Evolutionary conservation across 2,888 invertebrate genomes (phyloP), one percentile per base, ranked within the genome.

Genomic region (Troilus luridus): DNA sequence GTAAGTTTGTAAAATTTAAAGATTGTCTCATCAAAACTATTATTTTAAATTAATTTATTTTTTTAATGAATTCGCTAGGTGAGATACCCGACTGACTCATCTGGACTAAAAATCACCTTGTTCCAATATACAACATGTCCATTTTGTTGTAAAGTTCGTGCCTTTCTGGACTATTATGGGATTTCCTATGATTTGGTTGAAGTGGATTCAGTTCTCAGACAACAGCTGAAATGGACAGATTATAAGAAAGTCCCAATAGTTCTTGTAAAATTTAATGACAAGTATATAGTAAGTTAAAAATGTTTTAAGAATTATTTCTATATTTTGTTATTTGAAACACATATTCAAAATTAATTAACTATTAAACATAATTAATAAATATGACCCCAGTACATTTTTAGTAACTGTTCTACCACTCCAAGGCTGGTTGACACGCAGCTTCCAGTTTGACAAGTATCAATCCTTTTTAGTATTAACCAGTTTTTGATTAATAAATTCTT

Each of bases 61-160:
- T 54, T 60, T 88, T 14, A 67, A 56, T 27, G 9, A 56, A 92
- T 93, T 91, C 95, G 95, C 91, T 93, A 97, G 96, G 95, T 97
- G 91, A 93, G 95, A 19, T 96, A 95, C 93, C 95, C 96, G 0
- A 94, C 95, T 8, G 97, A 98, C 93, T 94, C 94, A 0, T 95
- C 95, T 88, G 96, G 96, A 58, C 94, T 98, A 91, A 96, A 98
- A 93, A 94, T 99, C 88, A 97, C 98, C 0, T 95, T 99, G 27
- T 99, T 98, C 94, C 99, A 99, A 95, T 99, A 98, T 94, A 97
- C 98, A 93, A 98, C 98, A 0, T 99, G 99, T 94, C 99, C 99
- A 0, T 99, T 99, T 94, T 99, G 99, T 94, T 99, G 98, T 94
- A 99, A 99, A 95, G 97, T 97, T 12, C 95, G 99, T 92, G 97